phyloP scores from a whole-genome alignment of 1,140 invertebrate genomes.

The Stratiolaelaps scimitus region DNA sequence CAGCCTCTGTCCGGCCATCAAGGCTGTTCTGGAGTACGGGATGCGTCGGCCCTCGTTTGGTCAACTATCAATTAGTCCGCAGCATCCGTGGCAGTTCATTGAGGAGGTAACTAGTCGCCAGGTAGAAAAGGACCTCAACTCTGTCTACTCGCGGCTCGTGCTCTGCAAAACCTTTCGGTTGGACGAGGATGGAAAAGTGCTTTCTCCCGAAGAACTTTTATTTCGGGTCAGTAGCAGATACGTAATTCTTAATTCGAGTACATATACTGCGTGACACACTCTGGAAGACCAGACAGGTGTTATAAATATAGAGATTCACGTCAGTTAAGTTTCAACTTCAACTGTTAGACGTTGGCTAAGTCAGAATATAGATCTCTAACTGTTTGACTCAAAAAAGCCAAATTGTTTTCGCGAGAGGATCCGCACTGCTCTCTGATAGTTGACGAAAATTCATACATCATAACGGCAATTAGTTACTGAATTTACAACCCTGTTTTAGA shows the following conservation, averaged over 20 bases:
- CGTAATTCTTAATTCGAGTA: constrained; percentile 6
- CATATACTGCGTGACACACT: not conserved
- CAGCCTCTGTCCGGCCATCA: constrained; percentile 74
- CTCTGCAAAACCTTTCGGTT: constrained; percentile 93
- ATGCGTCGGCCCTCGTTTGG: constrained; percentile 73
- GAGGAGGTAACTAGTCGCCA: constrained; percentile 86
- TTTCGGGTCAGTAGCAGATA: constrained; percentile 42
- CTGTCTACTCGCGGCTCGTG: constrained; percentile 89
- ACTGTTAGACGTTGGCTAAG: too few species aligned
- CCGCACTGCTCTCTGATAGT: not conserved
- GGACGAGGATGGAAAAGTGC: constrained; percentile 97
- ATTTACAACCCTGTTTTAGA: too few species aligned
- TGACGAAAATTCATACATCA: not conserved
- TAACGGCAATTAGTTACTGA: too few species aligned
- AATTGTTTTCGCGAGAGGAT: not conserved
- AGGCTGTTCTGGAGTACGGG: constrained; percentile 88
- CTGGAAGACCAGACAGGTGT: too few species aligned
- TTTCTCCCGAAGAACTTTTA: constrained; percentile 88
- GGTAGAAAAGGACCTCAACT: constrained; percentile 95
- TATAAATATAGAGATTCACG: too few species aligned
- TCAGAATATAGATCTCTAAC: too few species aligned
- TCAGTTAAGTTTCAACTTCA: too few species aligned
- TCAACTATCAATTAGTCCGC: constrained; percentile 49
- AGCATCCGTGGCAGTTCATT: constrained; percentile 98
- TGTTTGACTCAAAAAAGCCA: too few species aligned